Base-by-base conservation (phyloP, 2,113 vertebrate genomes). In the Aythya baeri region DNA sequence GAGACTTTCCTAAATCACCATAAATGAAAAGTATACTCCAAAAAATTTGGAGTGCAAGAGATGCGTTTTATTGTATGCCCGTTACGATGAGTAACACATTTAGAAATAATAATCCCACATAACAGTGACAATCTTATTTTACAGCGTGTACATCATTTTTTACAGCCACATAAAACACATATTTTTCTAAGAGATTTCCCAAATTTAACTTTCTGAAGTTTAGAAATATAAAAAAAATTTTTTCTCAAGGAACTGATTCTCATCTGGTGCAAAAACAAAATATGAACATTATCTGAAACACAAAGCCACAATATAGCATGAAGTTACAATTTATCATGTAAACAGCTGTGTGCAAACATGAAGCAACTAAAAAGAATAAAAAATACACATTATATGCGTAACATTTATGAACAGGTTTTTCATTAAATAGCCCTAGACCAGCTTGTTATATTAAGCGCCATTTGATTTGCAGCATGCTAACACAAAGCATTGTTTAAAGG, bases 121-220 rank as follows among this genome's bases (percentile, higher is more conserved):
- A 98, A 98, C 98, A 98, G 97, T 97, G 97, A 98, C 98, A 98
- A 98, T 98, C 97, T 98, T 98, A 98, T 98, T 98, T 98, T 98
- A 98, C 98, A 98, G 97, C 97, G 97, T 98, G 97, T 98, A 98
- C 98, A 98, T 98, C 96, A 98, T 97, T 96, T 97, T 97, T 98
- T 98, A 98, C 98, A 98, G 97, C 96, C 98, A 98, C 98, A 98
- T 97, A 97, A 98, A 98, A 98, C 97, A 98, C 97, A 89, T 96
- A 96, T 94, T 97, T 95, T 91, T 96, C 96, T 97, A 96, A 96
- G 97, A 98, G 96, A 95, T 98, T 97, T 98, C 97, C 97, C 97
- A 98, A 97, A 97, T 97, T 98, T 97, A 97, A 97, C 96, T 96
- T 98, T 98, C 94, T 96, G 96, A 97, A 97, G 96, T 98, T 98